Conservation (phyloP, 2,888 invertebrate genomes). For the Acleris laterana region DNA sequence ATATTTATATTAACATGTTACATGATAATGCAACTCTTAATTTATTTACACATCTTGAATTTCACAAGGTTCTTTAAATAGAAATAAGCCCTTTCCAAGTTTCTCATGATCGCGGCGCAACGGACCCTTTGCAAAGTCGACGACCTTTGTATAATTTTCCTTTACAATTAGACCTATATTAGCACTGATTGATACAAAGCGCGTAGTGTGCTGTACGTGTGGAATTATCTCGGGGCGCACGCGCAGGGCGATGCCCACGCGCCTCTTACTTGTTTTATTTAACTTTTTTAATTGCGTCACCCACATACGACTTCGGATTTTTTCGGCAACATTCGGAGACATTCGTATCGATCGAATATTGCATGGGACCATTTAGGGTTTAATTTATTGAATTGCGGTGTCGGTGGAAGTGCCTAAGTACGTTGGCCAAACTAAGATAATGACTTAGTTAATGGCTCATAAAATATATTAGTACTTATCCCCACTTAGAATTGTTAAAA, state of each 20-base stretch:
- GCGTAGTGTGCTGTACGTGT: constrained; percentile 18
- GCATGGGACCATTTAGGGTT: constrained; percentile 25
- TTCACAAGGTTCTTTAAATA: not conserved
- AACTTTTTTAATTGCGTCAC: constrained; percentile 74
- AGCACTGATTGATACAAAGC: constrained; percentile 35
- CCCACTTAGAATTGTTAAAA: not conserved
- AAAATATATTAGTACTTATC: constrained; percentile 2
- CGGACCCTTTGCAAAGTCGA: constrained; percentile 21
- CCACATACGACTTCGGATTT: constrained; percentile 53
- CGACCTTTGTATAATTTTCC: constrained; percentile 36
- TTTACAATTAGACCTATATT: constrained; percentile 33
- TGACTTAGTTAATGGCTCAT: not conserved
- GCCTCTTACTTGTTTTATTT: constrained; percentile 63
- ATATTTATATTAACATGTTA: constrained; percentile 27
- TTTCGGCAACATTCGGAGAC: constrained; percentile 42
- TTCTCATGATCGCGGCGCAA: constrained; percentile 1
- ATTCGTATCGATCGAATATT: constrained; percentile 27
- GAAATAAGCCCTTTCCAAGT: not conserved
- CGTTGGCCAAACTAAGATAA: constrained; percentile 4
- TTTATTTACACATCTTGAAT: constrained; percentile 1
- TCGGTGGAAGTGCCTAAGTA: constrained; percentile 2
- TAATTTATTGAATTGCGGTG: constrained; percentile 22
- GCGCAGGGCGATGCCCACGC: constrained; percentile 60
- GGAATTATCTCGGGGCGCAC: constrained; percentile 39
- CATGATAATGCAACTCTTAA: constrained; percentile 20